These are phyloP conservation scores for Erythrocercus mccallii DNA, from an alignment of 2,113 vertebrate genomes.

Conservation along the genomic window DNA sequence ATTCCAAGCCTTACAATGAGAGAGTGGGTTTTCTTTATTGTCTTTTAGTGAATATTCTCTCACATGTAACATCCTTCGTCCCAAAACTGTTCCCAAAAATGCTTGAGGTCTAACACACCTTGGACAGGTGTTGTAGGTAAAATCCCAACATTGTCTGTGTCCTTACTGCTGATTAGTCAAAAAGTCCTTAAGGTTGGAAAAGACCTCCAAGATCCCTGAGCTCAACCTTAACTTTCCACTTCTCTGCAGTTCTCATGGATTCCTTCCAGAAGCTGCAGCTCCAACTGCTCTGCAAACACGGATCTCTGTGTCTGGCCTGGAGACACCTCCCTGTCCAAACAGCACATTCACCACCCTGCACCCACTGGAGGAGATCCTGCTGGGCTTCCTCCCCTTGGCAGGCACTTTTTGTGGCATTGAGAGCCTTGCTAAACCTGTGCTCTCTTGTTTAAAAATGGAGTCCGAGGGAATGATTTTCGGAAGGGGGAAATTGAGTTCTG, in stretches of 20 bases:
- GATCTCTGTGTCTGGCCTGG: neutral
- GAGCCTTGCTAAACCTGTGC: neutral
- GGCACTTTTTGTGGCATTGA: neutral
- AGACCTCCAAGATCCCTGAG: neutral
- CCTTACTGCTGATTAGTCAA: neutral
- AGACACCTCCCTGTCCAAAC: neutral
- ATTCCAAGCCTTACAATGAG: neutral
- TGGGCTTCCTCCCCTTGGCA: neutral
- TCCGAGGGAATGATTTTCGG: neutral
- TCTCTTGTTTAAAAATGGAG: neutral
- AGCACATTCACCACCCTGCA: neutral
- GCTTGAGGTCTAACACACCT: accelerated
- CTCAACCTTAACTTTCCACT: neutral
- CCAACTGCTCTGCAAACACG: neutral
- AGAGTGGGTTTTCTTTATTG: neutral
- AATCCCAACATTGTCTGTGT: neutral
- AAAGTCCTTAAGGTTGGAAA: neutral
- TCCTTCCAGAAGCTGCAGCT: neutral
- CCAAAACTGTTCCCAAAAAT: neutral
- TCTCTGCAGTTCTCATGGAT: neutral
- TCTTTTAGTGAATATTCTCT: neutral
- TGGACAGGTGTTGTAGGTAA: neutral
- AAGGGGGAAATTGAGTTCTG: neutral
- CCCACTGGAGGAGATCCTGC: neutral
- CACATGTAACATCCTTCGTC: neutral